phyloP scores from a whole-genome alignment of 2,113 vertebrate genomes.

The Trichomycterus rosablanca region DNA sequence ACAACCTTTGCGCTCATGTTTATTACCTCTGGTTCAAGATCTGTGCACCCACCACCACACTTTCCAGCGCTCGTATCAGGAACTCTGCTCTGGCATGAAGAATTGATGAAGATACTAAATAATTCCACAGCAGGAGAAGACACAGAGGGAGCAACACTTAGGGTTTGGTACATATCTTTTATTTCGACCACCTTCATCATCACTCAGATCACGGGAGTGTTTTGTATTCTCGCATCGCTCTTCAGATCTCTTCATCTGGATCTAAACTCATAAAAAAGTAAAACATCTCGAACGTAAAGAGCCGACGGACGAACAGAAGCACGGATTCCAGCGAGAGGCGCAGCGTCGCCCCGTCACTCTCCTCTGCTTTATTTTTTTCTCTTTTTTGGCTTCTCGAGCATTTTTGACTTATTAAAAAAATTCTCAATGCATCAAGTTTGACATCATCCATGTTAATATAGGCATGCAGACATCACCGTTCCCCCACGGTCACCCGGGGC shows the following conservation, averaged over 20 bases:
- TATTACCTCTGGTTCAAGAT: too few relatives aligned
- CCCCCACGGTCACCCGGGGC: conserved; percentile 65
- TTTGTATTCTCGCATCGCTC: conserved; percentile 39
- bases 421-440: conserved; percentile 67
- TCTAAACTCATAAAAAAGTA: conserved; percentile 69
- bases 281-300: conserved; percentile 61
- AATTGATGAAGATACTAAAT: too few relatives aligned
- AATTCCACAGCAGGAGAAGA: not conserved
- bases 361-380: conserved; percentile 40
- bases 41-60: too few relatives aligned
- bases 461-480: conserved; percentile 74
- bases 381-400: conserved; percentile 53
- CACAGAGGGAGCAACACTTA: not conserved
- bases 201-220: conserved; percentile 6
- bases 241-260: conserved; percentile 43
- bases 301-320: not conserved
- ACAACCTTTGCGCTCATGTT: too few relatives aligned
- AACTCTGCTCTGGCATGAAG: too few relatives aligned
- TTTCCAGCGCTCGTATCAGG: too few relatives aligned
- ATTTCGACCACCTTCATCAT: conserved; percentile 60
- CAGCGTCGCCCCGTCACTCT: conserved; percentile 62
- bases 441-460: conserved; percentile 77
- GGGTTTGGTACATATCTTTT: conserved; percentile 66
- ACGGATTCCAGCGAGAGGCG: conserved; percentile 56
- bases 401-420: conserved; percentile 64